Evolutionary conservation across 2,113 vertebrate genomes (phyloP), one percentile per base, ranked within the genome.

Genomic region (Athene cunicularia): DNA sequence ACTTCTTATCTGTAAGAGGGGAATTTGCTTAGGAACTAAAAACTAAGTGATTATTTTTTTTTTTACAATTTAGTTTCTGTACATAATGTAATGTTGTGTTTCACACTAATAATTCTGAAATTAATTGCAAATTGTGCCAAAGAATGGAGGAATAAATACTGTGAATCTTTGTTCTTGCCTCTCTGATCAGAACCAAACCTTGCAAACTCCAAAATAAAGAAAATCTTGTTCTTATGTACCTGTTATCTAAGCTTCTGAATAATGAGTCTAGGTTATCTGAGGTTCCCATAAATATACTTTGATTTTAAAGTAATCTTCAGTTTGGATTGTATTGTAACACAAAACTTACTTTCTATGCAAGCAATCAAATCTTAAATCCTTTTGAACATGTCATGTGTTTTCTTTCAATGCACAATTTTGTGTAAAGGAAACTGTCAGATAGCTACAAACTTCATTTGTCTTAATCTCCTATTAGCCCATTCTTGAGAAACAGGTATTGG

Each of bases 61-160:
- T 86, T 76, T 79, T 59, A 52, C 47, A 47, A 81, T 75, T 93
- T 79, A 1, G 18, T 81, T 81, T 87, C 62, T 96, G 53, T 80
- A 56, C 62, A 39, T 94, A 94, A 94, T 59, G 64, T 91, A 83
- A 91, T 75, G 16, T 67, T 88, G 28, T 2, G 30, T 93, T 96
- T 94, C 70, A 72, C 43, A 72, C 70, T 93, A 93, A 76, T 92
- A 88, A 85, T 90, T 79, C 84, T 96, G 84, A 85, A 95, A 90
- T 49, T 91, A 91, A 96, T 91, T 43, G 80, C 66, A 89, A 91
- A 75, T 95, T 28, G 6, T 88, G 70, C 68, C 52, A 89, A 93
- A 89, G 24, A 93, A 96, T 85, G 86, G 60, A 87, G 43, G 30
- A 80, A 88, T 81, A 39, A 73, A 82, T 90, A 28, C 37, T 64